phyloP scores from a whole-genome alignment of 2,888 invertebrate species.

The Pristionchus japonicus region DNA sequence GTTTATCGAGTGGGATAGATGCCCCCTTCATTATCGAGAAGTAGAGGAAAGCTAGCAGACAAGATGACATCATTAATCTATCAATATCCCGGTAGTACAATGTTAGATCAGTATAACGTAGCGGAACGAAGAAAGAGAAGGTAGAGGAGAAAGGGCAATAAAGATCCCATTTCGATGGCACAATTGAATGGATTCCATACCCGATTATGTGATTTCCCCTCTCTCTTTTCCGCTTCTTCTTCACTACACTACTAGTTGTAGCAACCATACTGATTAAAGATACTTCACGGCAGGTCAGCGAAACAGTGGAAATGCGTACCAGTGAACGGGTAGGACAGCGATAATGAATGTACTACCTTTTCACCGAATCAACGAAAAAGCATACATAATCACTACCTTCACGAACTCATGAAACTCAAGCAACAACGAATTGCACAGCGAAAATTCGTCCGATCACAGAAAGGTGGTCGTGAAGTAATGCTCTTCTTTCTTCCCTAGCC shows the following conservation, averaged over 20 bases:
- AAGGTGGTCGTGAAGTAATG: neutral
- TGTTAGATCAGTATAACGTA: neutral
- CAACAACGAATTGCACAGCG: neutral
- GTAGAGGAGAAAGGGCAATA: constrained; percentile 20
- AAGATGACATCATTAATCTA: neutral
- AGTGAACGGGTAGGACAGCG: no score
- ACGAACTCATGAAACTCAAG: no score
- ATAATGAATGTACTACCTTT: no score
- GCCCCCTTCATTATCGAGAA: neutral
- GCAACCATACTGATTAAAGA: neutral
- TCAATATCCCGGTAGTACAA: neutral
- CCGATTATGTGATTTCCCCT: constrained; percentile 25
- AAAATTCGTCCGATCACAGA: neutral
- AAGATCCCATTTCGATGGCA: constrained; percentile 2
- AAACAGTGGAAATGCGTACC: no score
- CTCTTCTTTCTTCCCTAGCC: neutral
- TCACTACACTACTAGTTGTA: neutral
- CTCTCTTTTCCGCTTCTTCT: neutral
- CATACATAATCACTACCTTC: no score
- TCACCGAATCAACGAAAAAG: no score
- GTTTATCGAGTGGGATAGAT: neutral
- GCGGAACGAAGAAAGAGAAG: constrained; percentile 11
- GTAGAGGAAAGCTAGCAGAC: neutral
- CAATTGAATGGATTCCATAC: constrained; percentile 35
- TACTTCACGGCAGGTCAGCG: neutral